Base-by-base conservation (phyloP, 2,113 vertebrate species). In the Callipepla californica region DNA sequence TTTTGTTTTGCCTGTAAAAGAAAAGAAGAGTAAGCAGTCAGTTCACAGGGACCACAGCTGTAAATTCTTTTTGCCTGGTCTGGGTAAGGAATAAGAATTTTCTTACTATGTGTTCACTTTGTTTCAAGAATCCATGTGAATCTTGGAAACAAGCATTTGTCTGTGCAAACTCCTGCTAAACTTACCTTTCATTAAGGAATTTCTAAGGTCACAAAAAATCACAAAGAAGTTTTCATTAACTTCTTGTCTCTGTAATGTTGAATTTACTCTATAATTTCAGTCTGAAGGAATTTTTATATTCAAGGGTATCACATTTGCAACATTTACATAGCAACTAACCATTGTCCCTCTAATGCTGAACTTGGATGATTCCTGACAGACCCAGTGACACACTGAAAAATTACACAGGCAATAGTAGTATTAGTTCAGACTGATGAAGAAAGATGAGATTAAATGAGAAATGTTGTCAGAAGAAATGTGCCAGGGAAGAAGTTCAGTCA, bases 401-500 rank as follows among this genome's bases (percentile, higher is more conserved):
- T 79, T 92, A 91, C 59, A 82, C n/a, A 83, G 91, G 32, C 59
- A 74, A 42, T 76, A 36, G 40, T 38, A 68, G 75, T 75, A 95
- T 96, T 90, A 94, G 82, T 92, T 90, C 86, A 95, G 89, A 63
- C 62, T 95, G 90, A 66, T 87, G 63, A 84, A 87, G 25, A 47
- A 90, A 93, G 82, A 94, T 79, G 84, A 92, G 58, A 92, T 94
- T 82, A 86, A 90, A 92, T 73, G 55, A 96, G 86, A 95, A 94
- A 95, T 72, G 57, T 89, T 90, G 77, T 84, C 65, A 44, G 82
- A 89, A 94, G 61, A 91, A 94, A 95, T 69, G 90, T 5, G 19
- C 32, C 9, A 11, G 84, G 62, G 87, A 96, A 96, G 74, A 86
- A 85, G 51, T 93, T 90, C 48, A 83, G 79, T 95, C 93, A 83